Evolutionary conservation across 2,113 vertebrate species (phyloP), one percentile per base, ranked within the genome.

Genomic region (Atlantisia rogersi): DNA sequence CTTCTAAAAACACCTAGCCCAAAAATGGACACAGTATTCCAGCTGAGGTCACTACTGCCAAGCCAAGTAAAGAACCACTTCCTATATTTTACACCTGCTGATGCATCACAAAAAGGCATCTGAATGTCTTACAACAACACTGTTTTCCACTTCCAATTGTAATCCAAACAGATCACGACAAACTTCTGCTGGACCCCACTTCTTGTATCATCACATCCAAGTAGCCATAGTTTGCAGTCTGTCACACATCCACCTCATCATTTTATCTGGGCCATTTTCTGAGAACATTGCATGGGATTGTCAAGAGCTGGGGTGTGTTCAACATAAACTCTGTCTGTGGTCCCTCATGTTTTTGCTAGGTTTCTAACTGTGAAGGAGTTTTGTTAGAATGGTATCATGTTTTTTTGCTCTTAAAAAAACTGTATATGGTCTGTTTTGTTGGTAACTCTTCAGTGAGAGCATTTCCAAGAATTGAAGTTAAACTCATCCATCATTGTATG

Each of bases 1-100:
- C 48, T 73, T 76, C 89, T 91, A 82, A 95, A 96, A 95, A 82
- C 78, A 91, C 48, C 20, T 17, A 58, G 24, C 24, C 58, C 58
- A 13, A 83, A 91, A 92, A 81, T 15, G 86, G 91, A 52, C 69
- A 59, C 21, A 21, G n/a, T 55, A 84, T 91, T 77, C 40, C 46
- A 92, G 31, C 24, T 84, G 65, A 82, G 83, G 86, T 87, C 77
- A 92, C 37, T 67, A 69, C 53, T 56, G 44, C 28, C 81, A 89
- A 77, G 62, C 17, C 8, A 6, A 91, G 53, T 39, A 75, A 74
- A 94, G 46, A 89, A 82, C 14, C 2, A 4, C 52, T 84, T 75
- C 73, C 60, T 84, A 5, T 78, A 48, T 89, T 91, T 95, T 75
- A 39, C 59, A 92, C 55, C 63, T 69, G 44, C 60, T 93, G 93